Percentiles rank a stretch among this genome's conserved stretches.
Evolutionary conservation across 1,140 invertebrate genomes (phyloP).

Genomic region (Plutomurus gul): DNA sequence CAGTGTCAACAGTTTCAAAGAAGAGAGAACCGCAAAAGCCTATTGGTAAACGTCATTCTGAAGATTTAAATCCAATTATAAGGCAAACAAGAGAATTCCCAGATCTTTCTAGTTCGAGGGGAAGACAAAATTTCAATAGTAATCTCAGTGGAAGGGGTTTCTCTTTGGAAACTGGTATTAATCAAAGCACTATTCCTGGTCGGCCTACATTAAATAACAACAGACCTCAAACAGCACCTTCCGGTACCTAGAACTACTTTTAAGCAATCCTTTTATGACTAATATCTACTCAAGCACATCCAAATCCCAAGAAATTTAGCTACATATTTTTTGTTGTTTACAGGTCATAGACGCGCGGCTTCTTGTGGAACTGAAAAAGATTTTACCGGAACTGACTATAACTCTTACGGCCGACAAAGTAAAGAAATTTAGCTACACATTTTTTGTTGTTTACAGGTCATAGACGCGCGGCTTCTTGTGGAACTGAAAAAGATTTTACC

Average conservation of each 20-base stretch:
- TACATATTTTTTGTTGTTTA: not conserved
- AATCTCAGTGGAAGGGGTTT: conserved; percentile 15
- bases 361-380: conserved; percentile 45
- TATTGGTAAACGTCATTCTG: conserved; percentile 34
- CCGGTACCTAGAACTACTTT: not conserved
- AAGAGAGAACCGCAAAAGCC: conserved; percentile 19
- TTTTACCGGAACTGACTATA: conserved; percentile 2
- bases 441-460: conserved; percentile 31
- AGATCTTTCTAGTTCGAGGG: not conserved
- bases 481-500: conserved; percentile 39
- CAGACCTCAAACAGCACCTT: not conserved
- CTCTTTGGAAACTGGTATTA: conserved; percentile 9
- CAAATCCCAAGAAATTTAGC: not conserved
- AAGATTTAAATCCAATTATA: conserved; percentile 35
- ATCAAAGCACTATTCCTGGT: not conserved
- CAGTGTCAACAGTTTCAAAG: conserved; percentile 34
- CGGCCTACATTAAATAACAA: not conserved
- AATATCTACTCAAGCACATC: too few relatives aligned
- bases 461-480: conserved; percentile 43
- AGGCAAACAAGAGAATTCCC: not conserved
- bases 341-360: conserved; percentile 44
- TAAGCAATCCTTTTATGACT: too few relatives aligned
- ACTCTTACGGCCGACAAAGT: not conserved
- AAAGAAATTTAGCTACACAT: not conserved
- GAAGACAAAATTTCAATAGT: not conserved